Conservation (phyloP, 2,888 invertebrate genomes). For the Thecophora atra region DNA sequence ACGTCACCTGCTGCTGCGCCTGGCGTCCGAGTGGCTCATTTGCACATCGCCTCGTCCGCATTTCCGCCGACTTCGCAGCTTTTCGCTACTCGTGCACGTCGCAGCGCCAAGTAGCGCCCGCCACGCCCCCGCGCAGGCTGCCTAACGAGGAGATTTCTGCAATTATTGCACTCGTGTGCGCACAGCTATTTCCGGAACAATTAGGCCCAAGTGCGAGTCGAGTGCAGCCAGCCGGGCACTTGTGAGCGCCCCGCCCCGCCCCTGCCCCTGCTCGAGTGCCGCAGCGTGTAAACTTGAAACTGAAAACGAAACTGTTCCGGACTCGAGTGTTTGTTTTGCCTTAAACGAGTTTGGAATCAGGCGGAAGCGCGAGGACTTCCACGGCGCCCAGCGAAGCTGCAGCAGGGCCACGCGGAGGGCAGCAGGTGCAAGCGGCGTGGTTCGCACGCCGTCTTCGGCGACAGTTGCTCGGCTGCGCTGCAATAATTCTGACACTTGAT, state of each 20-base stretch:
- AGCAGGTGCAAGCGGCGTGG: neutral
- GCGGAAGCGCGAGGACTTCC: conserved; percentile 11
- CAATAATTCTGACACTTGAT: conserved; percentile 60
- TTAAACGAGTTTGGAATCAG: conserved; percentile 34
- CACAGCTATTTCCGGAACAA: conserved; percentile 58
- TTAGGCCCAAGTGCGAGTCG: conserved; percentile 43
- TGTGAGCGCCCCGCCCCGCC: neutral
- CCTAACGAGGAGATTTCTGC: conserved; percentile 55
- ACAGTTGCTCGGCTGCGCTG: neutral
- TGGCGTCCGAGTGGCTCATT: neutral
- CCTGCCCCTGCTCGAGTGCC: conserved; percentile 31
- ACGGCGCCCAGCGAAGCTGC: neutral
- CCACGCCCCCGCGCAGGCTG: neutral
- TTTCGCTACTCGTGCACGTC: conserved; percentile 30
- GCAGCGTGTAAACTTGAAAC: conserved; percentile 19
- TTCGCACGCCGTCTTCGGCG: conserved; percentile 14
- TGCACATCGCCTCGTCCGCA: neutral
- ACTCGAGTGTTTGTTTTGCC: conserved; percentile 28
- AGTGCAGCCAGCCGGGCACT: neutral
- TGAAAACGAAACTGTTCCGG: conserved; percentile 15
- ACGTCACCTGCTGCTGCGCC: neutral
- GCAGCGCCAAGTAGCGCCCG: conserved; percentile 4
- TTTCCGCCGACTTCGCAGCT: neutral
- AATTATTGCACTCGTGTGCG: conserved; percentile 43
- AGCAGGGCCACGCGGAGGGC: too few relatives aligned